A percentile compares a stretch with the other conserved stretches of the same genome.
These are phyloP conservation scores for Babyrousa celebensis DNA, from an alignment of 2,797 vertebrate genomes.

Conservation along the genomic window DNA sequence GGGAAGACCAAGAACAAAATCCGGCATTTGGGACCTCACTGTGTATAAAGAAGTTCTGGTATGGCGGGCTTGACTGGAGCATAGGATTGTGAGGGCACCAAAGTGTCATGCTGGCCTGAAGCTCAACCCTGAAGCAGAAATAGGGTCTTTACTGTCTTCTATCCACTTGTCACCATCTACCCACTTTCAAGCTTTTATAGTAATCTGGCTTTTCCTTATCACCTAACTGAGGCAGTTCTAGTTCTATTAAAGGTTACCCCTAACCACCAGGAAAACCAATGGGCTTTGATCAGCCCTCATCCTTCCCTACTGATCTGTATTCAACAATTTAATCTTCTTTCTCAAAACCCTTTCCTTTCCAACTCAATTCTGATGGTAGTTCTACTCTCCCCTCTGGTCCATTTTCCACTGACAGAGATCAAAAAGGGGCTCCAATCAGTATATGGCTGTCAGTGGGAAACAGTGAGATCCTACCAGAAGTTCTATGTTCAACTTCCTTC, in stretches of 20 bases:
- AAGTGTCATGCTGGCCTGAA: neutral
- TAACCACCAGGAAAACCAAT: neutral
- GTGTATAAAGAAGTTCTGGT: neutral
- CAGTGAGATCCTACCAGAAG: neutral
- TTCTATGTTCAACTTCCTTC: constrained; percentile 28
- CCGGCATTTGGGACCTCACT: neutral
- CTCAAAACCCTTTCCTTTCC: neutral
- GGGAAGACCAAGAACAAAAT: constrained; percentile 7
- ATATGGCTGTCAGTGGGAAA: neutral
- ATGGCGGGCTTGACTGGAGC: neutral
- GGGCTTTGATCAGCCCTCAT: neutral
- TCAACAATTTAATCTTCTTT: neutral
- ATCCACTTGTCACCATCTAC: neutral
- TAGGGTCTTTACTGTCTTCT: neutral
- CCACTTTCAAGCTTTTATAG: neutral
- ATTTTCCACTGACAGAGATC: neutral
- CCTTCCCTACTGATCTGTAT: neutral
- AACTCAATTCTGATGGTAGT: neutral
- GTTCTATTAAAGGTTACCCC: neutral
- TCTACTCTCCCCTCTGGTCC: neutral
- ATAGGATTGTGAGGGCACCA: neutral
- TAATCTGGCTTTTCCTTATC: constrained; percentile 17
- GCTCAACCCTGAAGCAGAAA: neutral
- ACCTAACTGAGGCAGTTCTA: neutral
- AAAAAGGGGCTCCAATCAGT: neutral